Evolutionary conservation across 2,797 vertebrate species (phyloP).

Genomic region (Acanthis flammea): DNA sequence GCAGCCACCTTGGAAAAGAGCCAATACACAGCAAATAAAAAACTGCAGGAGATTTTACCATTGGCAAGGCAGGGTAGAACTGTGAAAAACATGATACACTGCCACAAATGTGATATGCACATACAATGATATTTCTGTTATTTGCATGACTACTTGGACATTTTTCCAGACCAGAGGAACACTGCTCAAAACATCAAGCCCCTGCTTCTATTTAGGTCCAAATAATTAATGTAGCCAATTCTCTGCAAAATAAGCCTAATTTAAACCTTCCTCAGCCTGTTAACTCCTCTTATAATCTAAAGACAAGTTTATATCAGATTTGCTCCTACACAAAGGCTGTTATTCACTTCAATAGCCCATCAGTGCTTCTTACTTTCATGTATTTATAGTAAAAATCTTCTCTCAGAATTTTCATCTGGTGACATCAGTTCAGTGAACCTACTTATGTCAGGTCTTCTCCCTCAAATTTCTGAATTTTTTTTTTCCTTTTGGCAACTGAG

Average conservation of each 20-base stretch:
- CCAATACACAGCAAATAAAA: not conserved
- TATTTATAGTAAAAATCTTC: not conserved
- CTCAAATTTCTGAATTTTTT: not conserved
- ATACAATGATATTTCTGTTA: not conserved
- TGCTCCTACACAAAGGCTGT: not conserved
- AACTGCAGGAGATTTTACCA: not conserved
- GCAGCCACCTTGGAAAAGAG: not conserved
- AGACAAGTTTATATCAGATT: not conserved
- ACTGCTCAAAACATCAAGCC: not conserved
- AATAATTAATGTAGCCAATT: not conserved
- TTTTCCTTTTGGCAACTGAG: not conserved
- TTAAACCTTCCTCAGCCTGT: not conserved
- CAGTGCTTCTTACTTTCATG: not conserved
- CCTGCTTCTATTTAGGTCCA: not conserved
- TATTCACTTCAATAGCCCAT: not conserved
- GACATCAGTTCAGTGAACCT: not conserved
- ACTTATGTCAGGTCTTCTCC: not conserved
- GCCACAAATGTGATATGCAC: not conserved
- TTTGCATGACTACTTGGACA: not conserved
- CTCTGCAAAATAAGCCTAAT: not conserved
- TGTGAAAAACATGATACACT: not conserved
- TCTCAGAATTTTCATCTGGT: not conserved
- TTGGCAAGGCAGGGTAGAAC: not conserved
- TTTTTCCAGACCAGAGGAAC: not conserved
- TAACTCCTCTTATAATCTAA: not conserved